phyloP scores from a whole-genome alignment of 2,113 vertebrate genomes.

The Bucco capensis region DNA sequence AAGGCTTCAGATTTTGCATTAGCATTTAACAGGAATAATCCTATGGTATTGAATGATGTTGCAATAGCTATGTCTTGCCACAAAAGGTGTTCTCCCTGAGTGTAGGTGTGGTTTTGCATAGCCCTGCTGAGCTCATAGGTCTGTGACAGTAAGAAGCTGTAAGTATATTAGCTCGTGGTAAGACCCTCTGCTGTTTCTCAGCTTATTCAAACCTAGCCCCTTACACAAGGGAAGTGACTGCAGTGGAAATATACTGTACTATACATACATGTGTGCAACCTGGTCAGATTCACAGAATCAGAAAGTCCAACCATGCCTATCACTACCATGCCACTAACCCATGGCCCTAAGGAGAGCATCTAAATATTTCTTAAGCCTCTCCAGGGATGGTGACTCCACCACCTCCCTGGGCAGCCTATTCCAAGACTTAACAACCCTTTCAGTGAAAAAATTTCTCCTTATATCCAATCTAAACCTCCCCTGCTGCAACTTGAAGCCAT shows the following conservation, averaged over 20 bases:
- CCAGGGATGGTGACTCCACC: too few species aligned
- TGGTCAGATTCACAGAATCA: too few species aligned
- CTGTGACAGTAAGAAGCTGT: neutral
- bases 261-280: fast-evolving
- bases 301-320: too few species aligned
- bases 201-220: neutral
- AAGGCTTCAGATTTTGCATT: neutral
- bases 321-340: too few species aligned
- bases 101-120: neutral
- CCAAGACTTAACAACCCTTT: too few species aligned
- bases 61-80: neutral
- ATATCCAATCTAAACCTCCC: too few species aligned
- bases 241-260: neutral
- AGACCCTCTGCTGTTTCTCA: neutral
- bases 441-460: too few species aligned
- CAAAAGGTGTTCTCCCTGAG: neutral
- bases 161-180: neutral
- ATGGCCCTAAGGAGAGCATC: too few species aligned
- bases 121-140: neutral
- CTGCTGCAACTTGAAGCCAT: too few species aligned
- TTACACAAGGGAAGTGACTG: neutral
- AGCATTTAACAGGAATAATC: neutral
- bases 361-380: too few species aligned
- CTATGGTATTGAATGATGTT: too few species aligned
- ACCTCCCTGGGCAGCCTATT: too few species aligned